Conservation (phyloP, 2,113 vertebrate species). For the Rhea pennata region DNA sequence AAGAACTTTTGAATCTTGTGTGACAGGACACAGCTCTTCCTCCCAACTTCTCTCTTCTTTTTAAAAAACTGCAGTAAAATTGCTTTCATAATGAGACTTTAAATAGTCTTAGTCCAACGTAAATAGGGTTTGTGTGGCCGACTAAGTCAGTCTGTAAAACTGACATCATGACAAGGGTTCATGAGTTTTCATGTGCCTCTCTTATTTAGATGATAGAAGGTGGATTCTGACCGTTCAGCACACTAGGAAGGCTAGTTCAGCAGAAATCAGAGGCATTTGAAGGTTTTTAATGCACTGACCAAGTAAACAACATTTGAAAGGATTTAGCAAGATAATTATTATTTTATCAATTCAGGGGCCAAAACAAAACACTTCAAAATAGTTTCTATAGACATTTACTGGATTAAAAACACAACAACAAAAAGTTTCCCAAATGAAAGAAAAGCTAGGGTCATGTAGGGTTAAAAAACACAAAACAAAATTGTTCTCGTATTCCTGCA, state of each 20-base stretch:
- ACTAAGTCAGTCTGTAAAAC: not conserved
- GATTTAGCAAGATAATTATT: not conserved
- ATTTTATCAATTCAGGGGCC: not conserved
- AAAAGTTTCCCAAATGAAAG: not conserved
- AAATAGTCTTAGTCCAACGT: fast-evolving
- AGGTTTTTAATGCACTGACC: not conserved
- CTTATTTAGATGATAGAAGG: not conserved
- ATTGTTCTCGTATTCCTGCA: not conserved
- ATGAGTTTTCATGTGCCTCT: not conserved
- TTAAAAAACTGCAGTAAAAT: not conserved
- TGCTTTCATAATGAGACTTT: not conserved
- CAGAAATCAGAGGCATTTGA: not conserved
- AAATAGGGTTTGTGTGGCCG: not conserved
- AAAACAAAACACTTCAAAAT: not conserved
- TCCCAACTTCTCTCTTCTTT: not conserved
- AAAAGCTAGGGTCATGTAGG: not conserved
- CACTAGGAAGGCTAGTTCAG: not conserved
- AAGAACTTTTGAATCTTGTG: not conserved
- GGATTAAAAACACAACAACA: not conserved
- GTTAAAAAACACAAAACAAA: not conserved
- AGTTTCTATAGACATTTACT: not conserved
- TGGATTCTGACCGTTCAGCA: not conserved
- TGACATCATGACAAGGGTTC: not conserved
- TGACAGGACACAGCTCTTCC: not conserved
- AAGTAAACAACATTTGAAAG: not conserved